A percentile compares a stretch with the other conserved stretches of the same genome.
These are phyloP conservation scores for Carposina sasakii DNA, from an alignment of 1,140 invertebrate genomes.

Conservation along the genomic window DNA sequence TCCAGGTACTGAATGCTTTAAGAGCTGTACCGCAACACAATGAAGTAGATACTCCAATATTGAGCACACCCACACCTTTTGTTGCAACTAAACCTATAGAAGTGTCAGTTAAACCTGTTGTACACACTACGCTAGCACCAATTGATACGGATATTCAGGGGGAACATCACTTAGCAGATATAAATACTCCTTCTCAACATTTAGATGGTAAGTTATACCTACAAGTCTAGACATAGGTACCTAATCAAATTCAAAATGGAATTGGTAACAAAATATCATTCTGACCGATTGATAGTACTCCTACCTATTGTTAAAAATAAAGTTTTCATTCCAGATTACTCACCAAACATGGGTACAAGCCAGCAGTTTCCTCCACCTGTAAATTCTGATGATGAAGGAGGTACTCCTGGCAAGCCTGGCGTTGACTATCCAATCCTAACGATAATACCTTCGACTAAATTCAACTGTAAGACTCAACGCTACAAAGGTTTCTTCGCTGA, in stretches of 20 bases:
- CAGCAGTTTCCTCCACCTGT: constrained; percentile 54
- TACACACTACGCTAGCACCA: constrained; percentile 24
- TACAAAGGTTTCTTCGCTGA: constrained; percentile 95
- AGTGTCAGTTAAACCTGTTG: constrained; percentile 14
- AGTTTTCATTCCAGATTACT: constrained; percentile 30
- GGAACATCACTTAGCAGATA: constrained; percentile 52
- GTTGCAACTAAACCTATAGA: constrained; percentile 27
- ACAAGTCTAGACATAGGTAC: not conserved
- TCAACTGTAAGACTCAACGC: constrained; percentile 87
- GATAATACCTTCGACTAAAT: constrained; percentile 83
- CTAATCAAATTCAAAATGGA: not conserved
- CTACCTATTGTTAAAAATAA: constrained; percentile 1
- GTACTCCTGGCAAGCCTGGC: constrained; percentile 83
- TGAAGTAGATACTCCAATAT: constrained; percentile 33
- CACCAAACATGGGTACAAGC: constrained; percentile 34
- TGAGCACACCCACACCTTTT: constrained; percentile 59
- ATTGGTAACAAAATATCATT: not conserved
- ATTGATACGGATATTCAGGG: constrained; percentile 36
- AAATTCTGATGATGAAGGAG: constrained; percentile 72
- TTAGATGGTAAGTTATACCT: constrained; percentile 47
- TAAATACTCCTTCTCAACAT: constrained; percentile 57
- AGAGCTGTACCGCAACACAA: constrained; percentile 69
- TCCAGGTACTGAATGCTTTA: constrained; percentile 80
- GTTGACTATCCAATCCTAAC: constrained; percentile 88
- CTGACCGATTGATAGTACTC: not conserved